Evolutionary conservation across 2,888 invertebrate genomes (phyloP), one percentile per base, ranked within the genome.

Genomic region (Plutella xylostella): DNA sequence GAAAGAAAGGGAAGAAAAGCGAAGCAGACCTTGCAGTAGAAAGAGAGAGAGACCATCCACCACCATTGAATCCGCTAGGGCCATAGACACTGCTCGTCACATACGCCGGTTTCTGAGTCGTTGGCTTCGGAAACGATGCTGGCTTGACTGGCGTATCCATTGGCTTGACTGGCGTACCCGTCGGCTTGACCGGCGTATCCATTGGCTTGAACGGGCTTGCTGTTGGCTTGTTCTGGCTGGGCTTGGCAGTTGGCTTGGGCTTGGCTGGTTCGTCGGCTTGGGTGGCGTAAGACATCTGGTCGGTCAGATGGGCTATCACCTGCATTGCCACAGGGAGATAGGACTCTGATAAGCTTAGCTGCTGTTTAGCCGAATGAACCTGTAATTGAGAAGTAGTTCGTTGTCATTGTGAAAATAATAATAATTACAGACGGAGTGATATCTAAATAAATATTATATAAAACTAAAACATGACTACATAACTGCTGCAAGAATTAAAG

Each of bases 311-410:
- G 0, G 87, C 86, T 45, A 88, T 86, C 37, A 90, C 82, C 63
- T 90, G 90, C 89, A 90, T 89, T 0, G 86, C 85, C 1, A 89
- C 89, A 1, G 90, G 90, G 0, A 90, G 79, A 65, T 86, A 90
- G 2, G 89, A 88, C 53, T 87, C 84, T 1, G 86, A 83, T 15
- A 89, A 80, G 43, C 84, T 65, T 2, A 88, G 83, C 41, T 79
- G 71, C 48, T 77, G 80, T 48, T 87, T 67, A 0, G 65, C 74
- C 48, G 75, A 56, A 9, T 66, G 54, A 1, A 77, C 75, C 84
- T 85, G 72, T n/a, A 65, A 65, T 37, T 6, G 17, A 3, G 20
- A 37, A 4, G 12, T 28, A 4, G n/a, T 28, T n/a, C n/a, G n/a
- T n/a, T n/a, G n/a, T n/a, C n/a, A n/a, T n/a, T n/a, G n/a, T n/a